Evolutionary conservation across 2,888 invertebrate species (phyloP).

Genomic region (Chymomyza fuscimana): DNA sequence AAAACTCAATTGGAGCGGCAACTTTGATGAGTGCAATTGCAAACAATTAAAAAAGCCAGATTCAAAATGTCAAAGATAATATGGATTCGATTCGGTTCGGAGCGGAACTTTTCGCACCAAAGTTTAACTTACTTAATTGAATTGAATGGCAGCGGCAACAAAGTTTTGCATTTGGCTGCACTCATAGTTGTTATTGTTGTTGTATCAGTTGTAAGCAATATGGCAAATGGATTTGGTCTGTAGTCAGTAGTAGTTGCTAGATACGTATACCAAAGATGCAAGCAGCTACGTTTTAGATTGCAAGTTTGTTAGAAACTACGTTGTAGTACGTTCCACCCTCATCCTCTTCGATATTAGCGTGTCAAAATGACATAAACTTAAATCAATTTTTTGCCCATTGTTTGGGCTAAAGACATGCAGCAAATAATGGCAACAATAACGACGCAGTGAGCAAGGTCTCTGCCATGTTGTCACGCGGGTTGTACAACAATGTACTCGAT

Average conservation of each 20-base stretch:
- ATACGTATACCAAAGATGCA: too few species aligned
- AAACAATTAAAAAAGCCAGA: slow-evolving; percentile 50
- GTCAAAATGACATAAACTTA: slow-evolving; percentile 63
- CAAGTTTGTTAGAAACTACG: not conserved
- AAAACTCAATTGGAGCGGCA: slow-evolving; percentile 44
- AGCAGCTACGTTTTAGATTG: not conserved
- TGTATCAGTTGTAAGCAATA: not conserved
- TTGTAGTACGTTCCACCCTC: not conserved
- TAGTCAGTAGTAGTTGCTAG: too few species aligned
- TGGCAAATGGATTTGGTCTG: not conserved
- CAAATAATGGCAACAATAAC: not conserved
- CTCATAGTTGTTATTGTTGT: not conserved
- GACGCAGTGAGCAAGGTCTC: slow-evolving; percentile 1
- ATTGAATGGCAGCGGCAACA: slow-evolving; percentile 62
- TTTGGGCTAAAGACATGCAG: slow-evolving; percentile 3
- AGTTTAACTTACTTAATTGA: slow-evolving; percentile 59
- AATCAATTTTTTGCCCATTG: slow-evolving; percentile 59
- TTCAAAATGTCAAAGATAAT: not conserved
- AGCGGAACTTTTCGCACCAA: slow-evolving; percentile 22
- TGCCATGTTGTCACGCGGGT: not conserved
- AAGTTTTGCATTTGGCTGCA: not conserved
- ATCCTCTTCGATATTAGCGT: slow-evolving; percentile 49
- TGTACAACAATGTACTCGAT: not conserved
- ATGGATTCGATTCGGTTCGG: not conserved
- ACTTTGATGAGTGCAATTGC: slow-evolving; percentile 53